A percentile compares a stretch with the other conserved stretches of the same genome.
phyloP scores from a whole-genome alignment of 2,797 vertebrate genomes.

The Dromococcyx pavoninus region DNA sequence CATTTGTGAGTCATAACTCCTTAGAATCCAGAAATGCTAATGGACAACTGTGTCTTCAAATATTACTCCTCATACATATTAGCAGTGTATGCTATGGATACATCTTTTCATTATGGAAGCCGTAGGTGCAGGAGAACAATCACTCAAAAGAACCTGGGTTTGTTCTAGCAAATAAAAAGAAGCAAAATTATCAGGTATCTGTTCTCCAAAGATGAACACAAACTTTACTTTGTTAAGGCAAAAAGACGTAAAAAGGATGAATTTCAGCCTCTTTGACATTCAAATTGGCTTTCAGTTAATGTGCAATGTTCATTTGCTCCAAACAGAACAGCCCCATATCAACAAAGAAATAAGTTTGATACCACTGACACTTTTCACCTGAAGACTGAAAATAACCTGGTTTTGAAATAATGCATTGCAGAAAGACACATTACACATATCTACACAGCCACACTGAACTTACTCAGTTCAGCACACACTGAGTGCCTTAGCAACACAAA shows the following conservation, averaged over 20 bases:
- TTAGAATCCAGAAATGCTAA: neutral
- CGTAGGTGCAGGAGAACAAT: neutral
- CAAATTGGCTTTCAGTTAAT: neutral
- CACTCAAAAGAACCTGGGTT: neutral
- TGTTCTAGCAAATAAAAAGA: neutral
- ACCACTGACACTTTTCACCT: neutral
- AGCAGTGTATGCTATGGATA: neutral
- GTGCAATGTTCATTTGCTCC: neutral
- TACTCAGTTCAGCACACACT: neutral
- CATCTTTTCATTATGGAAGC: neutral
- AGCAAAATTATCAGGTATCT: neutral
- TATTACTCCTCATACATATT: neutral
- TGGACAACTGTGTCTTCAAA: neutral
- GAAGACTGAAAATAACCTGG: neutral
- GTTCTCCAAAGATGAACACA: neutral
- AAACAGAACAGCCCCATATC: neutral
- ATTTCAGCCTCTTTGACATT: neutral
- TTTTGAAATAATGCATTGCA: neutral
- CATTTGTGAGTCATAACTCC: neutral
- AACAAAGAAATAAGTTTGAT: neutral
- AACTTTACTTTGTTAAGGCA: too few species aligned
- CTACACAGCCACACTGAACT: neutral
- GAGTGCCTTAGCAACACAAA: neutral
- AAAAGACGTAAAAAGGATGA: neutral
- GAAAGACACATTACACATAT: neutral